These are phyloP conservation scores for Luperina testacea DNA, from an alignment of 2,888 invertebrate species.

Conservation along the genomic window DNA sequence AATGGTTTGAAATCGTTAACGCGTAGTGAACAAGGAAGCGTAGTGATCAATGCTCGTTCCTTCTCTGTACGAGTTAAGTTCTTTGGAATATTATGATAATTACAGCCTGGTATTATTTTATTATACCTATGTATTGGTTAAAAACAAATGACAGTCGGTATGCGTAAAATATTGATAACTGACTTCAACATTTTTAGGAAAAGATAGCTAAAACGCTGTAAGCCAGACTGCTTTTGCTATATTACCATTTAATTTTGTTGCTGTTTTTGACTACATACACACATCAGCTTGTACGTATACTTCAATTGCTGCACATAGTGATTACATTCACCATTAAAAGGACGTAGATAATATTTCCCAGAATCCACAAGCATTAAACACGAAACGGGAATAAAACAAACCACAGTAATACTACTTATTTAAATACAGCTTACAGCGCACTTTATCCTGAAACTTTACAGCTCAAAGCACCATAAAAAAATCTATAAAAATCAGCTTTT, in stretches of 20 bases:
- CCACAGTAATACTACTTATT: conserved; percentile 29
- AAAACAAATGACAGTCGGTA: neutral
- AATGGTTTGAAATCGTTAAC: neutral
- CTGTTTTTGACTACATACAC: neutral
- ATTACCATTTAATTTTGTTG: neutral
- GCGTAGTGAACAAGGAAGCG: neutral
- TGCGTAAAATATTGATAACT: neutral
- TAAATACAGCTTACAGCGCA: conserved; percentile 34
- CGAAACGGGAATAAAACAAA: conserved; percentile 1
- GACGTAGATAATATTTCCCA: neutral
- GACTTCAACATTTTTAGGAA: neutral
- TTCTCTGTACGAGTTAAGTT: neutral
- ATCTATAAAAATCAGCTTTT: conserved; percentile 36
- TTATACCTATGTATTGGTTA: neutral
- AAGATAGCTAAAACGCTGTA: neutral
- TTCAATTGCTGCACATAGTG: neutral
- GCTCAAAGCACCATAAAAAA: conserved; percentile 33
- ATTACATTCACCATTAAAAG: neutral
- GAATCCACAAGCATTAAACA: neutral
- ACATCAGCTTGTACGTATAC: neutral
- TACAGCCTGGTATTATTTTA: neutral
- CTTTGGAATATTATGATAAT: neutral
- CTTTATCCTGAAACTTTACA: conserved; percentile 32
- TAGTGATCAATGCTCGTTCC: neutral
- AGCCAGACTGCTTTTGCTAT: neutral